Conservation (phyloP, 2,113 vertebrate genomes). For the Psittacus erithacus region DNA sequence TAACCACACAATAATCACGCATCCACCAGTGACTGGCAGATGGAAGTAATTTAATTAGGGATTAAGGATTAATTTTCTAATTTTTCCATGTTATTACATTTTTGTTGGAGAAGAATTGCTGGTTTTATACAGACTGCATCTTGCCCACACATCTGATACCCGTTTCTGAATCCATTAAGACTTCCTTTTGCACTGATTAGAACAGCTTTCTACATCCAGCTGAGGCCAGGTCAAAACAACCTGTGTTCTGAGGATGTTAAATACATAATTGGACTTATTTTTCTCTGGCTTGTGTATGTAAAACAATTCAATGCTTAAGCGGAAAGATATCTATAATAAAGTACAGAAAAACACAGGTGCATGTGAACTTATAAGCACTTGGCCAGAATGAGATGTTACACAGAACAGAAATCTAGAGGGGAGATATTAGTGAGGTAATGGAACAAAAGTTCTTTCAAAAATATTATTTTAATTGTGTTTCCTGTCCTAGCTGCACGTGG, state of each 20-base stretch:
- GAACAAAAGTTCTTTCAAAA: background rate
- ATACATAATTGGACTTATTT: background rate
- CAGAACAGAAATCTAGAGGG: background rate
- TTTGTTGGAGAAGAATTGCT: background rate
- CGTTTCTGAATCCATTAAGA: background rate
- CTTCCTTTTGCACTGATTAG: background rate
- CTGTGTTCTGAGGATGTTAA: background rate
- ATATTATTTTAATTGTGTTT: constrained; percentile 5
- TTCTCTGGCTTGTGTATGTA: background rate
- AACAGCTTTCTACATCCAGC: background rate
- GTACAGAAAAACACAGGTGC: background rate
- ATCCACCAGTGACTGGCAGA: background rate
- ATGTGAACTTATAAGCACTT: background rate
- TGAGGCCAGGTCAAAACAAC: background rate
- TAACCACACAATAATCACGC: background rate
- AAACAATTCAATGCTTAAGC: background rate
- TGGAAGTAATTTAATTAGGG: background rate
- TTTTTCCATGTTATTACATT: background rate
- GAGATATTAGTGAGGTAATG: background rate
- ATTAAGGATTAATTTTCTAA: background rate
- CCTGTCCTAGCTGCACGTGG: background rate
- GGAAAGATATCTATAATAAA: background rate
- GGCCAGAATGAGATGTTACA: background rate
- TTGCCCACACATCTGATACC: background rate
- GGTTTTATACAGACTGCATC: background rate